phyloP scores from a whole-genome alignment of 2,888 invertebrate species.

The Dyspetes luteomarginatus region DNA sequence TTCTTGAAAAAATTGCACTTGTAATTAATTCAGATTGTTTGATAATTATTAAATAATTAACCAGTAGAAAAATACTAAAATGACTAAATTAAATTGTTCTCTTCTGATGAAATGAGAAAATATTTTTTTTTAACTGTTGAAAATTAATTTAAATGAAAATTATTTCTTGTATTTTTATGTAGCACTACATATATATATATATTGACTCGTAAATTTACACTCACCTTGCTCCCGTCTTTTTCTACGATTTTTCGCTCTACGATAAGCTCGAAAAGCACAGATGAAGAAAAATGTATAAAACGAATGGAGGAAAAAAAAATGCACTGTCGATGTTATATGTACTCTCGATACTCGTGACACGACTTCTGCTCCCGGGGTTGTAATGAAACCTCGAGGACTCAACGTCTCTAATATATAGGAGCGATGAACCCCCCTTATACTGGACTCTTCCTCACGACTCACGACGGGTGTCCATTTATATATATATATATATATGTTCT shows the following conservation, averaged over 20 bases:
- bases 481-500: constrained; percentile 21
- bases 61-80: too few species aligned
- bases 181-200: too few species aligned
- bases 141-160: not conserved
- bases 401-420: constrained; percentile 80
- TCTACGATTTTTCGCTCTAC: constrained; percentile 1
- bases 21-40: too few species aligned
- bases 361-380: constrained; percentile 74
- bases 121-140: too few species aligned
- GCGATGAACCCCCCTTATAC: constrained; percentile 37
- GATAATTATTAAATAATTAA: too few species aligned
- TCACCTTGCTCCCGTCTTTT: constrained; percentile 41
- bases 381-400: constrained; percentile 77
- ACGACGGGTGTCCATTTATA: constrained; percentile 76
- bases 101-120: too few species aligned
- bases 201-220: too few species aligned
- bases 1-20: too few species aligned
- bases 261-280: constrained; percentile 24
- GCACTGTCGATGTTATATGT: not conserved
- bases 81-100: too few species aligned
- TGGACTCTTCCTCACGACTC: constrained; percentile 64
- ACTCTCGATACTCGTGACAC: constrained; percentile 64
- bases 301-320: not conserved
- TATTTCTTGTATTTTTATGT: not conserved
- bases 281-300: not conserved